phyloP scores from a whole-genome alignment of 2,113 vertebrate genomes.

The Dicaeum eximium region DNA sequence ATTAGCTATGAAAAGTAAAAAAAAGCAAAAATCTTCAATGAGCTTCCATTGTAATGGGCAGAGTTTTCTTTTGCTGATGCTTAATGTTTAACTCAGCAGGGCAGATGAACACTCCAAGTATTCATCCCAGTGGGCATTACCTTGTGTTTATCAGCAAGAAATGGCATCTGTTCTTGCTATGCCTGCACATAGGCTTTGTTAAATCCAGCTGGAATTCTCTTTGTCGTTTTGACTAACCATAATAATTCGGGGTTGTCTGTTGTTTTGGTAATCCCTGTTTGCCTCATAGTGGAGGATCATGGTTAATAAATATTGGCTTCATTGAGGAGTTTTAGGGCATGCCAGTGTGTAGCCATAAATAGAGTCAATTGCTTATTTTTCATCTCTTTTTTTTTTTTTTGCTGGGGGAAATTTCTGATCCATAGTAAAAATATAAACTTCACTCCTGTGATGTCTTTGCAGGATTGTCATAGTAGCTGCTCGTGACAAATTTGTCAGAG shows the following conservation, averaged over 20 bases:
- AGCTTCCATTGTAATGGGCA: neutral
- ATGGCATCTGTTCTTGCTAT: constrained; percentile 1
- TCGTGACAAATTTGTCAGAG: neutral
- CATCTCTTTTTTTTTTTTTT: neutral
- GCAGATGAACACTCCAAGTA: neutral
- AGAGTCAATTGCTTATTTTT: neutral
- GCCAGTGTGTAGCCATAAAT: neutral
- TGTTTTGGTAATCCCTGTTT: neutral
- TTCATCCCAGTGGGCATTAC: constrained; percentile 9
- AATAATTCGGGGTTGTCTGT: neutral
- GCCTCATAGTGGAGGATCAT: neutral
- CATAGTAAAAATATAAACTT: neutral
- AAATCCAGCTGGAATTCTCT: constrained; percentile 16
- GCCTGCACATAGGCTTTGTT: neutral
- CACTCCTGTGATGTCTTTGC: neutral
- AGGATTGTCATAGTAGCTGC: neutral
- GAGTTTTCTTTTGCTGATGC: neutral
- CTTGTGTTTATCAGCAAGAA: constrained; percentile 27
- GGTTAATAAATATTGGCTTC: neutral
- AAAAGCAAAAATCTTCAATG: constrained; percentile 14
- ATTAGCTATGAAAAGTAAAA: too few species aligned
- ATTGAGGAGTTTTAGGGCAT: neutral
- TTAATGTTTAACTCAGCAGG: neutral
- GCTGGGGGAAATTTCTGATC: neutral
- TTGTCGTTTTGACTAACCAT: neutral